phyloP scores from a whole-genome alignment of 1,140 invertebrate genomes.

The Stegodyphus mimosarum region DNA sequence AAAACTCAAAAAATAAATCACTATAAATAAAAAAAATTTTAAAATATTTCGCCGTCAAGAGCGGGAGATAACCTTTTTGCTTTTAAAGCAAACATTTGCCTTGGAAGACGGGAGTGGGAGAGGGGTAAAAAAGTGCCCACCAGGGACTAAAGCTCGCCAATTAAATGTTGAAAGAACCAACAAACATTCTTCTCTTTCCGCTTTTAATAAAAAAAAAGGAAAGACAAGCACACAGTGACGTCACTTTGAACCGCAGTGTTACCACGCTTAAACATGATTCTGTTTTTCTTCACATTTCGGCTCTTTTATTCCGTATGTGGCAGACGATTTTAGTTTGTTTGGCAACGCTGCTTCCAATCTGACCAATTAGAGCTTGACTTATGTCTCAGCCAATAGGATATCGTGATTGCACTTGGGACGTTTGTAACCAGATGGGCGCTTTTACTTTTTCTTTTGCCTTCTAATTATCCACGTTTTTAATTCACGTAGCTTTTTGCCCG shows the following conservation, averaged over 20 bases:
- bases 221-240: background rate
- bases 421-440: no score
- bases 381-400: background rate
- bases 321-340: slow-evolving; percentile 22
- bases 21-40: background rate
- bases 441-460: no score
- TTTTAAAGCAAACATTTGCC: slow-evolving; percentile 48
- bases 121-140: slow-evolving; percentile 2
- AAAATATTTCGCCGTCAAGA: background rate
- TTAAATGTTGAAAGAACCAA: slow-evolving; percentile 39
- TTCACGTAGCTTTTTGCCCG: no score
- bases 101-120: background rate
- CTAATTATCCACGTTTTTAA: no score
- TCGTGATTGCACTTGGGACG: background rate
- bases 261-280: slow-evolving; percentile 5
- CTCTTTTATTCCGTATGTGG: background rate
- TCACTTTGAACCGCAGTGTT: background rate
- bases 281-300: slow-evolving; percentile 37
- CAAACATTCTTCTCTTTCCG: slow-evolving; percentile 31
- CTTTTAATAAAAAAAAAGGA: background rate
- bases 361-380: slow-evolving; percentile 24
- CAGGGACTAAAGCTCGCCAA: slow-evolving; percentile 22
- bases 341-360: slow-evolving; percentile 13
- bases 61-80: slow-evolving; percentile 28
- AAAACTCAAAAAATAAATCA: background rate